Evolutionary conservation across 2,113 vertebrate species (phyloP).

Genomic region (Amphilophus citrinellus): DNA sequence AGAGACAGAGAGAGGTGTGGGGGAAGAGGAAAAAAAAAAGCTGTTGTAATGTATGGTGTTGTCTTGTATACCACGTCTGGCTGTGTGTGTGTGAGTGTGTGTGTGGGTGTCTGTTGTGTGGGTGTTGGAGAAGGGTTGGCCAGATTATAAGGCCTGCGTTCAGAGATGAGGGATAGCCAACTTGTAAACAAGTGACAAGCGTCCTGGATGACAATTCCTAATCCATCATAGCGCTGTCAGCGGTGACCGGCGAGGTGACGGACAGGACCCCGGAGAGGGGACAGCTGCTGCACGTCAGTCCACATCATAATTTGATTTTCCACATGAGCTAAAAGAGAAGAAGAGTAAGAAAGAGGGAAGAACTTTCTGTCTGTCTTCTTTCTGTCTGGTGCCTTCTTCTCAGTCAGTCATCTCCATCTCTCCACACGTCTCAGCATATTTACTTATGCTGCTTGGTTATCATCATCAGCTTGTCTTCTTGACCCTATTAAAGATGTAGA

Average conservation of each 20-base stretch:
- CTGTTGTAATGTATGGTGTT: conserved; percentile 78
- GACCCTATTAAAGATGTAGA: too few relatives aligned
- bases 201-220: conserved; percentile 86
- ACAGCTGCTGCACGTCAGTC: conserved; percentile 82
- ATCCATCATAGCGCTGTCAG: conserved; percentile 87
- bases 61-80: conserved; percentile 76
- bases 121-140: conserved; percentile 59
- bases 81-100: conserved; percentile 23
- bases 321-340: conserved; percentile 52
- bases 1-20: conserved; percentile 62
- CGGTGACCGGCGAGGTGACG: conserved; percentile 73
- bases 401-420: conserved; percentile 20
- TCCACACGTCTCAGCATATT: not conserved
- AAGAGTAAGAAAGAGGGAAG: conserved; percentile 5
- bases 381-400: conserved; percentile 4
- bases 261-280: conserved; percentile 77
- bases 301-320: conserved; percentile 83
- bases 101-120: conserved; percentile 6
- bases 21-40: conserved; percentile 43
- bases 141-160: conserved; percentile 77
- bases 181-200: conserved; percentile 86
- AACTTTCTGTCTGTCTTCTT: conserved; percentile 9
- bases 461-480: too few relatives aligned
- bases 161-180: conserved; percentile 83
- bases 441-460: too few relatives aligned